Percentiles rank a stretch among this genome's conserved stretches.
Evolutionary conservation across 1,140 invertebrate genomes (phyloP).

Genomic region (Neomicropteryx cornuta): DNA sequence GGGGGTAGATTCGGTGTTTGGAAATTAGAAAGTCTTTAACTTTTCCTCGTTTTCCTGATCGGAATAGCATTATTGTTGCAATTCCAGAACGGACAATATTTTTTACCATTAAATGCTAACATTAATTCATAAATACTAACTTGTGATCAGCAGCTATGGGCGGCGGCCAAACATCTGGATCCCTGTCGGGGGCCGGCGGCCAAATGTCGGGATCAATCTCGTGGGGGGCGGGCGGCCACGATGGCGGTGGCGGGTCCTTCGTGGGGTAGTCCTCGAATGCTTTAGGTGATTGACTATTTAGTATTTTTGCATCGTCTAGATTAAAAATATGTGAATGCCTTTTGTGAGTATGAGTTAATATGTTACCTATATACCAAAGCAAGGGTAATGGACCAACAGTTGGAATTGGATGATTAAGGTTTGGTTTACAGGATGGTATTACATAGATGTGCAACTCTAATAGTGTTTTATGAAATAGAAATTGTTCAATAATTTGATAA

Average conservation of each 20-base stretch:
- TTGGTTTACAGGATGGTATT: too few relatives aligned
- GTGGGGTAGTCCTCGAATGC: conserved; percentile 35
- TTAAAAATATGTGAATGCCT: too few relatives aligned
- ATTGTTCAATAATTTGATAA: too few relatives aligned
- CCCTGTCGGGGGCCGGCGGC: conserved; percentile 62
- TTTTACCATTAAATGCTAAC: conserved; percentile 1
- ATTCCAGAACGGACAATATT: not conserved
- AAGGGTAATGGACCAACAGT: too few relatives aligned
- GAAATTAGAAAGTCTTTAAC: not conserved
- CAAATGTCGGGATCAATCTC: conserved; percentile 50
- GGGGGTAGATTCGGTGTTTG: too few relatives aligned
- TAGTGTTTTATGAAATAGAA: too few relatives aligned
- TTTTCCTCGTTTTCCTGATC: not conserved
- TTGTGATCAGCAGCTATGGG: conserved; percentile 73
- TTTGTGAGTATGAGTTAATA: too few relatives aligned
- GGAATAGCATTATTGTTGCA: not conserved
- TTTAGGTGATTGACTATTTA: too few relatives aligned
- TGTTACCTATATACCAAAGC: too few relatives aligned
- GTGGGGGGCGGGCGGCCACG: conserved; percentile 36
- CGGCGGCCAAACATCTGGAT: conserved; percentile 86
- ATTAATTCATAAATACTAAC: conserved; percentile 27
- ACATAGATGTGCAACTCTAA: too few relatives aligned
- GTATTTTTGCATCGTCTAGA: too few relatives aligned
- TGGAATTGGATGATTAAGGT: too few relatives aligned
- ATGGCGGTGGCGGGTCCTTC: conserved; percentile 23